A percentile compares a stretch with the other conserved stretches of the same genome.
These are phyloP conservation scores for Aphelinus atriplicis DNA, from an alignment of 1,140 invertebrate species.

Conservation along the genomic window DNA sequence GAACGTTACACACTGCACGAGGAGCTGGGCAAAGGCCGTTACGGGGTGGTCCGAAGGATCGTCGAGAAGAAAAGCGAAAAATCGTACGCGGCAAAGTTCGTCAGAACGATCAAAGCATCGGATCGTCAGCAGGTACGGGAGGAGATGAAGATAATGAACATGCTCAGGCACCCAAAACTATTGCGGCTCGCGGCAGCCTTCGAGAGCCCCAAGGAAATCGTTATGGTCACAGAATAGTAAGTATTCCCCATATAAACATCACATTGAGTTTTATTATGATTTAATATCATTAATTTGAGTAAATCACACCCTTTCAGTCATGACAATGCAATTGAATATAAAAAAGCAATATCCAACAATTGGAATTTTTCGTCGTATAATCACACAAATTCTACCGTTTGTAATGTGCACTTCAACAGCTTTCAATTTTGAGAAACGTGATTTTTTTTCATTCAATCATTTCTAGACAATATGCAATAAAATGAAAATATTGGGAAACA, in stretches of 20 bases:
- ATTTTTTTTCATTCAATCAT: too few species aligned
- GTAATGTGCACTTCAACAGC: too few species aligned
- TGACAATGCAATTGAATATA: too few species aligned
- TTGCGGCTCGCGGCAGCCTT: slow-evolving; percentile 89
- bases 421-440: too few species aligned
- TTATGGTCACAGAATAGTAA: slow-evolving; percentile 96
- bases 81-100: slow-evolving; percentile 90
- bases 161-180: slow-evolving; percentile 88
- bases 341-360: too few species aligned
- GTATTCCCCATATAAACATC: slow-evolving; percentile 55
- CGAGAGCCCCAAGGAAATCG: slow-evolving; percentile 84
- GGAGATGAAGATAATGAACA: slow-evolving; percentile 94
- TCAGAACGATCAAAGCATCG: slow-evolving; percentile 81
- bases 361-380: too few species aligned
- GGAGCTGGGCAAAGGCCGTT: slow-evolving; percentile 84
- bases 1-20: slow-evolving; percentile 73
- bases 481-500: too few species aligned
- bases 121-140: slow-evolving; percentile 88
- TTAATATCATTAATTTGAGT: too few species aligned
- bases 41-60: slow-evolving; percentile 80
- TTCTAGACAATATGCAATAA: too few species aligned
- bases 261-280: too few species aligned
- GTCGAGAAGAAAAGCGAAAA: slow-evolving; percentile 76
- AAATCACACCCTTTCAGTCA: too few species aligned
- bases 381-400: too few species aligned